phyloP scores from a whole-genome alignment of 2,797 vertebrate genomes.

The Gallinago stenura region DNA sequence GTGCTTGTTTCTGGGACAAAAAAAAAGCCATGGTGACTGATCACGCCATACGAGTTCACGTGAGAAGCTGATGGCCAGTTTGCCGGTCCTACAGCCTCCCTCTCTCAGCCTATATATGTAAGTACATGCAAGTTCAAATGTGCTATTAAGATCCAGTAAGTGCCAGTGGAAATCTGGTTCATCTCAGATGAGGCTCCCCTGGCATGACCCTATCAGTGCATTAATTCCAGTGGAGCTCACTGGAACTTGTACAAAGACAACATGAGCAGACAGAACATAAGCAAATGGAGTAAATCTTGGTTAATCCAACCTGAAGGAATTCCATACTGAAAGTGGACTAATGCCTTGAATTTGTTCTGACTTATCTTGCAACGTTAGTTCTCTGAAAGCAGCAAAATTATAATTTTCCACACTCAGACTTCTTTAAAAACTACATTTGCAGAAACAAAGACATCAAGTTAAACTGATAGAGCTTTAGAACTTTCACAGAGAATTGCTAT shows the following conservation, averaged over 20 bases:
- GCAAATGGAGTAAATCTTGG: background rate
- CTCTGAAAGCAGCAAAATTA: background rate
- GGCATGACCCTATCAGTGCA: conserved; percentile 9
- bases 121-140: background rate
- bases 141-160: background rate
- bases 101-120: background rate
- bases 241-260: conserved; percentile 45
- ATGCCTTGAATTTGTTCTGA: conserved; percentile 6
- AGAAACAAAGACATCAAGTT: background rate
- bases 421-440: background rate
- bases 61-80: conserved; percentile 12
- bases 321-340: conserved; percentile 10
- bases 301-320: conserved; percentile 6
- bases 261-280: background rate
- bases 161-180: conserved; percentile 18
- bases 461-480: background rate
- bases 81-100: background rate
- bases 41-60: background rate
- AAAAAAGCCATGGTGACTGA: conserved; percentile 27
- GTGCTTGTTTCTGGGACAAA: conserved; percentile 41
- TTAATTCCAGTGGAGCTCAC: conserved; percentile 29
- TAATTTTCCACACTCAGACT: background rate
- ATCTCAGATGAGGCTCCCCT: conserved; percentile 30
- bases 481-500: background rate
- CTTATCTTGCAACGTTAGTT: background rate